Base-by-base conservation (phyloP, 2,113 vertebrate species). In the Muntiacus muntjak region DNA sequence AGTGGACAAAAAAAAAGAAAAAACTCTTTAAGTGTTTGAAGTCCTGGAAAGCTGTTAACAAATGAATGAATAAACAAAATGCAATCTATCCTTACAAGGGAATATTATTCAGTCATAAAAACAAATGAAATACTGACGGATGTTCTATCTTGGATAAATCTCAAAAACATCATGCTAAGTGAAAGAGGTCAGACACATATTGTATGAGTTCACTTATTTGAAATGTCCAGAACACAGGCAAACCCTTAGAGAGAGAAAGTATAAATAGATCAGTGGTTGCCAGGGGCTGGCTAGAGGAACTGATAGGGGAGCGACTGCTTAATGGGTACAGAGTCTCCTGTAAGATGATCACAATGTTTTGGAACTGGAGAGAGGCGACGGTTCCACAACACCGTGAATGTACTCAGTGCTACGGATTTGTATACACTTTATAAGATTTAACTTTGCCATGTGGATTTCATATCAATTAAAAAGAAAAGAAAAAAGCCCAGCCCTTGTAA, bases 201-300 rank as follows among this genome's bases (percentile, higher is more conserved):
- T 40, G 26, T 26, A 7, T 87, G 52, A 76, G 25, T 92, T 57
- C 19, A 25, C 54, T 94, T 62, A 28, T 76, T 23, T 40, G 43
- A 58, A 78, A 78, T 55, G 45, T 47, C 55, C 57, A 43, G 43
- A 58, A 95, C 7, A 94, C 7, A 94, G 62, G 62, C 47, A 92
- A 87, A 74, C 87, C 3, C 52, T 45, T 16, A 23, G 55, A 64
- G 19, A 50, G 16, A 47, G 14, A 43, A 91, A 67, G 7, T 4
- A 33, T 43, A 43, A 76, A 76, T 26, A 43, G 54, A 50, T 47
- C 4, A 36, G 21, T 23, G 54, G 10, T 40, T 23, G 36, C 82
- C 21, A 28, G 94, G 50, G 62, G 12, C 16, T 58, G 43, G 14
- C 55, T 58, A 25, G 79, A 76, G 47, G 11, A 15, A 47, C 6